Percentiles rank a stretch among this genome's conserved stretches.
Conservation (phyloP, 2,888 invertebrate species). For the Physocephala rufipes region DNA sequence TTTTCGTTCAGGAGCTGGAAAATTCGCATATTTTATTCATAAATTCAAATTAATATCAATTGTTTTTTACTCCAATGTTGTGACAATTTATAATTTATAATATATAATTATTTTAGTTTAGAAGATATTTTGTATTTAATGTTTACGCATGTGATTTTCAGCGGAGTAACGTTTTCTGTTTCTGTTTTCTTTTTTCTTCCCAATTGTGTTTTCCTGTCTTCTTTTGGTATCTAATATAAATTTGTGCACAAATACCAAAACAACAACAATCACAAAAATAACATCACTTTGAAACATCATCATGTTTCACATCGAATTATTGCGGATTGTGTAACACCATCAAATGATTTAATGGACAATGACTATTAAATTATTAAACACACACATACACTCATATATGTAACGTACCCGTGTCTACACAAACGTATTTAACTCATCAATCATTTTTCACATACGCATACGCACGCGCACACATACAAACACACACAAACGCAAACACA, state of each 20-base stretch:
- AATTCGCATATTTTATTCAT: too few species aligned
- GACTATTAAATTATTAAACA: constrained; percentile 36
- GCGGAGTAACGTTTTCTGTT: background rate
- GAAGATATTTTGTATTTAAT: too few species aligned
- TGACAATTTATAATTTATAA: background rate
- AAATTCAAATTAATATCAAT: too few species aligned
- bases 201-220: background rate
- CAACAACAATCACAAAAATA: constrained; percentile 14
- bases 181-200: background rate
- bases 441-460: background rate
- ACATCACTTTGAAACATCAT: background rate
- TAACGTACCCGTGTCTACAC: background rate
- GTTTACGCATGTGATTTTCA: too few species aligned
- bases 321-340: constrained; percentile 13
- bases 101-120: background rate
- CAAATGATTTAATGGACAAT: constrained; percentile 39
- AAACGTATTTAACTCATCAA: constrained; percentile 3
- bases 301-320: background rate
- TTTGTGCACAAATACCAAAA: constrained; percentile 3
- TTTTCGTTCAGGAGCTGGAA: too few species aligned
- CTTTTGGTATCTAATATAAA: background rate
- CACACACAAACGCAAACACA: too few species aligned
- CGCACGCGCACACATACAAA: background rate
- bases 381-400: constrained; percentile 28
- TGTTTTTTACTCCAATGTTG: background rate